phyloP scores from a whole-genome alignment of 2,888 invertebrate species.

The Watsonalla cultraria region DNA sequence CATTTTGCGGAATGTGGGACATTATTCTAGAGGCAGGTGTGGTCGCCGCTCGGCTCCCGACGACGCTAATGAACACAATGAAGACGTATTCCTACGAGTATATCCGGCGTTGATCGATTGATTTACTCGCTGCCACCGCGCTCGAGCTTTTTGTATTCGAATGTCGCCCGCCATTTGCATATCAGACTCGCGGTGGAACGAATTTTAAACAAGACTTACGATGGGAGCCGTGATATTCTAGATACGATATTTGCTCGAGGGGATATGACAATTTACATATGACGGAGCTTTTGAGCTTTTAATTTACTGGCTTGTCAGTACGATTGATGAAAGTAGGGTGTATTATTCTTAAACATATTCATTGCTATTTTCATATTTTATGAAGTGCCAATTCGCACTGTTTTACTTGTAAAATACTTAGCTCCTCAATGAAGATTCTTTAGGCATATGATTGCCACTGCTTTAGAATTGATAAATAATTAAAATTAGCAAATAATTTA shows the following conservation, averaged over 20 bases:
- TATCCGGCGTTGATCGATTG: slow-evolving; percentile 79
- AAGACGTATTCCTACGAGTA: slow-evolving; percentile 73
- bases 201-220: slow-evolving; percentile 68
- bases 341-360: not conserved
- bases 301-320: slow-evolving; percentile 18
- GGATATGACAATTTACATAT: slow-evolving; percentile 62
- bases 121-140: slow-evolving; percentile 77
- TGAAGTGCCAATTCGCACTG: not conserved
- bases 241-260: slow-evolving; percentile 43
- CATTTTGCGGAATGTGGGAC: slow-evolving; percentile 63
- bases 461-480: too few species aligned
- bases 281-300: slow-evolving; percentile 49
- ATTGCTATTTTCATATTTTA: not conserved
- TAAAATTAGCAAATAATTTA: too few species aligned
- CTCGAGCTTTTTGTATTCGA: slow-evolving; percentile 77
- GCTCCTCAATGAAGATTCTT: too few species aligned
- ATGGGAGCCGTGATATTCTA: slow-evolving; percentile 54
- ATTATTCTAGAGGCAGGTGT: slow-evolving; percentile 63
- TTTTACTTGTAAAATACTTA: too few species aligned
- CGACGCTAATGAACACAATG: slow-evolving; percentile 78
- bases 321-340: not conserved
- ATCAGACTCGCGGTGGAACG: slow-evolving; percentile 64
- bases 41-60: slow-evolving; percentile 43
- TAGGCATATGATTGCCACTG: too few species aligned
- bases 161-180: slow-evolving; percentile 74